Conservation (phyloP, 1,140 invertebrate species). For the Himalopsyche phryganea region DNA sequence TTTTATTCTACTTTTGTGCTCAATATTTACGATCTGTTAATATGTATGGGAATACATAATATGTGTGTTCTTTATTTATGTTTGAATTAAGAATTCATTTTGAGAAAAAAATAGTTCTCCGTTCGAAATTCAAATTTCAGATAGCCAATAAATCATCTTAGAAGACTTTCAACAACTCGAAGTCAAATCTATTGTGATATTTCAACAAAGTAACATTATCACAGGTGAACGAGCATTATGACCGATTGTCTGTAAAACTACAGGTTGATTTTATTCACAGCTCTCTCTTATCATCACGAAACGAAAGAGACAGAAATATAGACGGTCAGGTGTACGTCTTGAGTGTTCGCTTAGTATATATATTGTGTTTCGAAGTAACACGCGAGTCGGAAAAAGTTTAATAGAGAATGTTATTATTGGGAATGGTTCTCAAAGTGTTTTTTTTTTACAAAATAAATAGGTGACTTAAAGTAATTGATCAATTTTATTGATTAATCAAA, state of each 20-base stretch:
- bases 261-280: not conserved
- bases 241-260: not conserved
- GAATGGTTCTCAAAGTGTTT: too few relatives aligned
- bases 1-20: too few relatives aligned
- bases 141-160: constrained; percentile 15
- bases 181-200: constrained; percentile 11
- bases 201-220: not conserved
- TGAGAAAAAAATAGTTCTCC: not conserved
- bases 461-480: too few relatives aligned
- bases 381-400: not conserved
- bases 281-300: not conserved
- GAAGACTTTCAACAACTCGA: constrained; percentile 17
- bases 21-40: too few relatives aligned
- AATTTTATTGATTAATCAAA: too few relatives aligned
- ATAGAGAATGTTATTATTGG: too few relatives aligned
- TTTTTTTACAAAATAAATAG: too few relatives aligned
- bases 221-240: not conserved
- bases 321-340: not conserved
- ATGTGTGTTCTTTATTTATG: too few relatives aligned
- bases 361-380: not conserved
- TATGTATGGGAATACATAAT: too few relatives aligned
- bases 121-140: not conserved
- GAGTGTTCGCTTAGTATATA: too few relatives aligned
- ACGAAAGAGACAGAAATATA: not conserved
- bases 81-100: too few relatives aligned